phyloP scores from a whole-genome alignment of 2,888 invertebrate genomes.

The Mesorhabditis belari region DNA sequence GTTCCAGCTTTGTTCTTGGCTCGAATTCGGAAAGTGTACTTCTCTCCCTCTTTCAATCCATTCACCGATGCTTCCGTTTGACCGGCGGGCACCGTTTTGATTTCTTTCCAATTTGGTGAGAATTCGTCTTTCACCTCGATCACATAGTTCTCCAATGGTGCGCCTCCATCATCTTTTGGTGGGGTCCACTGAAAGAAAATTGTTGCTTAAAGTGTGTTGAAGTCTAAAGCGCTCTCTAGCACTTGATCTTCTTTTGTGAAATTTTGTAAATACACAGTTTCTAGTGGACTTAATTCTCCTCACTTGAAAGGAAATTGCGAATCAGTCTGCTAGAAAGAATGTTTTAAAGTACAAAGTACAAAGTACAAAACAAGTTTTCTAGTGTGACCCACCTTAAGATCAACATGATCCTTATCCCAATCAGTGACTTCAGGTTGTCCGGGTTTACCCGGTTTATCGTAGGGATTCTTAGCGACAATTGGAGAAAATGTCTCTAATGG shows the following conservation, averaged over 20 bases:
- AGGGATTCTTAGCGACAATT: conserved; percentile 89
- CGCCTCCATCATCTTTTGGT: conserved; percentile 50
- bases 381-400: conserved; percentile 21
- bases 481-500: conserved; percentile 82
- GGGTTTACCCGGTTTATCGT: conserved; percentile 79
- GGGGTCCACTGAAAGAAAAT: conserved; percentile 42
- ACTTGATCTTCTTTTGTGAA: no score
- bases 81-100: conserved; percentile 46
- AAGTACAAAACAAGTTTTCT: background rate
- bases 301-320: no score
- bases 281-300: no score
- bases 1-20: conserved; percentile 54
- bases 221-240: no score
- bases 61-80: conserved; percentile 52
- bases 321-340: background rate
- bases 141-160: conserved; percentile 52
- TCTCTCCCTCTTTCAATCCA: conserved; percentile 51
- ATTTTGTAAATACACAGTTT: no score
- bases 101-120: conserved; percentile 51
- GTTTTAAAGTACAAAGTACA: background rate
- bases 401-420: conserved; percentile 66
- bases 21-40: conserved; percentile 52
- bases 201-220: no score
- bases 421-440: conserved; percentile 80
- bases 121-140: conserved; percentile 54